Evolutionary conservation across 1,140 invertebrate genomes (phyloP).

Genomic region (Nasonia vitripennis): DNA sequence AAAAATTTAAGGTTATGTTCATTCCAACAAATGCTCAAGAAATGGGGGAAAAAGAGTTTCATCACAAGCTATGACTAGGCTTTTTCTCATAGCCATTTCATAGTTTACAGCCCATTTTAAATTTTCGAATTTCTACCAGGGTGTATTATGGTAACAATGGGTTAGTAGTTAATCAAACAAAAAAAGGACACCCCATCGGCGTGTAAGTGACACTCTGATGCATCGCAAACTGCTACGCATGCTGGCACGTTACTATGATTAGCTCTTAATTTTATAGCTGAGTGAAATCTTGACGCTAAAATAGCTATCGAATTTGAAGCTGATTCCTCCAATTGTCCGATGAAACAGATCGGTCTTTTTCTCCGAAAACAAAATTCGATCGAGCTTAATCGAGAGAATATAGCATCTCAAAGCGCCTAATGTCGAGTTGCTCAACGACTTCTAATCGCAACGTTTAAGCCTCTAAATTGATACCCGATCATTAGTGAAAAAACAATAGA

Average conservation of each 20-base stretch:
- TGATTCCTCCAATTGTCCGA: background rate
- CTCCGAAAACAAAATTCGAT: background rate
- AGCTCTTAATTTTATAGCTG: background rate
- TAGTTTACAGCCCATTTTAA: no score
- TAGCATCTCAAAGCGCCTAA: background rate
- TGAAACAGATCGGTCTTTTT: background rate
- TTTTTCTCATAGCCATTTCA: no score
- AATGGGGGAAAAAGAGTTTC: no score
- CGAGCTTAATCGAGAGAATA: background rate
- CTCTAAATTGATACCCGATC: background rate
- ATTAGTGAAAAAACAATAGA: slow-evolving; percentile 9
- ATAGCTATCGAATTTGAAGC: background rate
- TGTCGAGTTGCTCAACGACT: background rate
- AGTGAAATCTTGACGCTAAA: background rate
- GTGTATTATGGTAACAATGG: background rate
- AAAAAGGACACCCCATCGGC: background rate
- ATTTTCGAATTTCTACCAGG: no score
- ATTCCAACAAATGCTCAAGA: no score
- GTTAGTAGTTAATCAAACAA: background rate
- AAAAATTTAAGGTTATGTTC: no score
- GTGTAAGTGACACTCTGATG: background rate
- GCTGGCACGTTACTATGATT: background rate
- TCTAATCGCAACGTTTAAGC: slow-evolving; percentile 15
- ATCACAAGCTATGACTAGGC: no score
- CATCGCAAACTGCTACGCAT: background rate